Percentiles rank a stretch among this genome's conserved stretches.
These are phyloP conservation scores for Rhaphigaster nebulosa DNA, from an alignment of 2,888 invertebrate species.

Conservation along the genomic window DNA sequence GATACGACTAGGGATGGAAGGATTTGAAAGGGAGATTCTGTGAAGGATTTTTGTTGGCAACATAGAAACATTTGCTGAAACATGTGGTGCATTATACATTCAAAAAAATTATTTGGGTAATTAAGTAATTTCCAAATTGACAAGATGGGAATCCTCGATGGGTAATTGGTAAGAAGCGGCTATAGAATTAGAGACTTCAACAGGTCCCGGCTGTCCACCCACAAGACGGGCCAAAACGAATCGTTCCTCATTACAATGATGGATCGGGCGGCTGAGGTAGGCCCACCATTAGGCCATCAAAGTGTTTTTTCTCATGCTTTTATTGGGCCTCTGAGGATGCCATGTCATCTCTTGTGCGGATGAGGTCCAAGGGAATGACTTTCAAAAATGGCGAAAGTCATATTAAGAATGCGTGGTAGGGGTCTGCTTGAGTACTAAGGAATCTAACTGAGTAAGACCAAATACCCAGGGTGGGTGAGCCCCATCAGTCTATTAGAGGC, in stretches of 20 bases:
- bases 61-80: neutral
- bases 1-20: too few species aligned
- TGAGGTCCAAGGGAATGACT: neutral
- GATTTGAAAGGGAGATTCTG: too few species aligned
- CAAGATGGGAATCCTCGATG: neutral
- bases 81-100: neutral
- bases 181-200: constrained; percentile 41
- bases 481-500: neutral
- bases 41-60: too few species aligned
- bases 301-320: constrained; percentile 21
- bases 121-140: neutral
- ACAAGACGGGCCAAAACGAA: neutral
- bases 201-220: constrained; percentile 26
- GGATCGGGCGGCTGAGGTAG: neutral
- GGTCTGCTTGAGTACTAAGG: neutral
- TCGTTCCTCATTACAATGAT: constrained; percentile 35
- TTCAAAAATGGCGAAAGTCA: neutral
- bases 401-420: neutral
- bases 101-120: neutral
- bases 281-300: constrained; percentile 11
- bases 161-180: constrained; percentile 22
- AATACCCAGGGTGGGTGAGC: neutral
- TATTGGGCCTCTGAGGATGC: constrained; percentile 22
- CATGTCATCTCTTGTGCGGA: neutral
- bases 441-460: neutral